A percentile compares a stretch with the other conserved stretches of the same genome.
Conservation (phyloP, 2,888 invertebrate genomes). For the Halocaridina rubra region DNA sequence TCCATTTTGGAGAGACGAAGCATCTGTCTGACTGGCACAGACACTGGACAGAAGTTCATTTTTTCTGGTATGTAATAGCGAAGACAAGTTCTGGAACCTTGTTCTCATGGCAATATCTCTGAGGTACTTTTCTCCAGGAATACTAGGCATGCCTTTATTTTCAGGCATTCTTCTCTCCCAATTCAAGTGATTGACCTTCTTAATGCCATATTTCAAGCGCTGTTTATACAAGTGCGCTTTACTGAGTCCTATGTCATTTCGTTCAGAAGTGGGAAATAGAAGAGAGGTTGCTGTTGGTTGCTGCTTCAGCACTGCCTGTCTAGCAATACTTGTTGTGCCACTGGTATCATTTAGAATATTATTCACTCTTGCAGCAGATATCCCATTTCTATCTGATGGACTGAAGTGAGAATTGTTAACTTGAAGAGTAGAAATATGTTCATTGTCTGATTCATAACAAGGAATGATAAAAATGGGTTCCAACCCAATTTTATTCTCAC, state of each 20-base stretch:
- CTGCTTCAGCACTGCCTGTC: background rate
- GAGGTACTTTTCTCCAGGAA: conserved; percentile 32
- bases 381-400: conserved; percentile 43
- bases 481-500: conserved; percentile 25
- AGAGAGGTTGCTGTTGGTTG: background rate
- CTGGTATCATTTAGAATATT: background rate
- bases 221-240: background rate
- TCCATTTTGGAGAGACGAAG: too few species aligned
- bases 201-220: background rate
- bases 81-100: conserved; percentile 30
- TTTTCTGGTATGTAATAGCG: conserved; percentile 10
- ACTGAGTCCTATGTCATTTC: conserved; percentile 15
- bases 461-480: conserved; percentile 43
- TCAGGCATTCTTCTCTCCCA: background rate
- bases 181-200: conserved; percentile 1
- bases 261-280: background rate
- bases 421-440: conserved; percentile 33
- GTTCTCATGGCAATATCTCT: conserved; percentile 41
- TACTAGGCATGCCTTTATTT: background rate
- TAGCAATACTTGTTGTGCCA: background rate
- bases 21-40: background rate
- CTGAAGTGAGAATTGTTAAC: too few species aligned
- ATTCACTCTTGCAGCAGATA: background rate
- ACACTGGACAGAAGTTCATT: background rate
- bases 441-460: conserved; percentile 36